Percentiles rank a stretch among this genome's conserved stretches.
Evolutionary conservation across 2,113 vertebrate genomes (phyloP).

Genomic region (Brachyhypopomus occidentalis): DNA sequence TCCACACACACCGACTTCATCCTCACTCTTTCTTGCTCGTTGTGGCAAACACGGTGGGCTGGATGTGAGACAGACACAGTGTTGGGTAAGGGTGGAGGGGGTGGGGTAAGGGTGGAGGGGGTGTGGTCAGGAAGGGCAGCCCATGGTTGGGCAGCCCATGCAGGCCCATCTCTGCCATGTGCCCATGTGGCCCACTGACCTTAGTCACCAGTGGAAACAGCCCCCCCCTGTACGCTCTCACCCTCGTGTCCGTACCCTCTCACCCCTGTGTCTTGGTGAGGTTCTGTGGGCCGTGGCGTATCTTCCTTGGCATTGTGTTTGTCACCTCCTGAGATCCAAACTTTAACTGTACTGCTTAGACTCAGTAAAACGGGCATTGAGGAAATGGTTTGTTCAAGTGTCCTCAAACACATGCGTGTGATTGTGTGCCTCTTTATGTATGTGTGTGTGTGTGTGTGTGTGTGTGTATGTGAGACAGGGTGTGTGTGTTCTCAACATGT

Average conservation of each 20-base stretch:
- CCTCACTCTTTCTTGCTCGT: conserved; percentile 41
- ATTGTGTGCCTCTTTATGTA: background rate
- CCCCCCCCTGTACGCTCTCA: too few relatives aligned
- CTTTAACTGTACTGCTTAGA: background rate
- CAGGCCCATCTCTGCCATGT: too few relatives aligned
- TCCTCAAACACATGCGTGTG: too few relatives aligned
- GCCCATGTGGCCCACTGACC: too few relatives aligned
- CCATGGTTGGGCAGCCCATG: too few relatives aligned
- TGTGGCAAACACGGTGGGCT: conserved; percentile 51
- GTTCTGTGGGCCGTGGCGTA: conserved; percentile 27
- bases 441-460: conserved; percentile 14
- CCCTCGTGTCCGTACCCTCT: conserved; percentile 32
- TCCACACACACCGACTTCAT: background rate
- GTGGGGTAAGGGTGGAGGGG: conserved; percentile 18
- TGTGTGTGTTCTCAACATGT: conserved; percentile 25
- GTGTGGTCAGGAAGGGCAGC: too few relatives aligned
- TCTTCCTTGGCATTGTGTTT: conserved; percentile 21
- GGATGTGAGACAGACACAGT: conserved; percentile 52
- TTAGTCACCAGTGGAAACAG: too few relatives aligned
- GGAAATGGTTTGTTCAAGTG: background rate
- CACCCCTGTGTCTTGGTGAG: conserved; percentile 37
- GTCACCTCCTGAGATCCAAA: conserved; percentile 15
- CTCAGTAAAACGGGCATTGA: background rate
- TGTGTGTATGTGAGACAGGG: background rate
- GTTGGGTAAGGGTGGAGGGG: conserved; percentile 31